phyloP scores from a whole-genome alignment of 2,888 invertebrate species.

The Nesidiocoris tenuis region DNA sequence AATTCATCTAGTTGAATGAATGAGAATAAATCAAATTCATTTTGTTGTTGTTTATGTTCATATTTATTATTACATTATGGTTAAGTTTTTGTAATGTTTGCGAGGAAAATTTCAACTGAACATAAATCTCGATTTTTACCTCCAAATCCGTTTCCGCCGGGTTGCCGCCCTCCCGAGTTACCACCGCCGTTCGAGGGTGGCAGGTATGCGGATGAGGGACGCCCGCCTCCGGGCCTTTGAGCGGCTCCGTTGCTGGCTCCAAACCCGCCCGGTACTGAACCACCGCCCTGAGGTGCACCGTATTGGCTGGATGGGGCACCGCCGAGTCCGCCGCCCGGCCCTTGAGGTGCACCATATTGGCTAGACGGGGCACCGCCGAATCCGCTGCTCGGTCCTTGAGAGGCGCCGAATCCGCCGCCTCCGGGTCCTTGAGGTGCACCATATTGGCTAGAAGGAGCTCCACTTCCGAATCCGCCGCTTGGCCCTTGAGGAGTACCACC shows the following conservation, averaged over 20 bases:
- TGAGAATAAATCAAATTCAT: too few relatives aligned
- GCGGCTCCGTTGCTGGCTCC: constrained; percentile 1
- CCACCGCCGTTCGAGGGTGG: not conserved
- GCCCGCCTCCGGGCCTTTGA: not conserved
- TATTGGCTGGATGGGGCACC: constrained; percentile 11
- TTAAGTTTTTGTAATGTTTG: too few relatives aligned
- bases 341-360: constrained; percentile 20
- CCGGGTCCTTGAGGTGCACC: constrained; percentile 28
- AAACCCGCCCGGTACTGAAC: constrained; percentile 2
- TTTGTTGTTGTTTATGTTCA: too few relatives aligned
- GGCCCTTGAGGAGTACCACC: constrained; percentile 23
- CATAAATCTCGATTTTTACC: too few relatives aligned
- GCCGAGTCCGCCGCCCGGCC: constrained; percentile 4
- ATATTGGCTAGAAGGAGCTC: constrained; percentile 15
- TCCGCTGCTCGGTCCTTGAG: constrained; percentile 6
- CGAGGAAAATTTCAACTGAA: too few relatives aligned
- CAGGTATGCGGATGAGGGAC: not conserved
- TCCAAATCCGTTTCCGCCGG: not conserved
- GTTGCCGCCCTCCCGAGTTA: not conserved
- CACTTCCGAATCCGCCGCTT: constrained; percentile 3
- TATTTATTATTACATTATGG: too few relatives aligned
- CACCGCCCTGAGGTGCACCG: constrained; percentile 18
- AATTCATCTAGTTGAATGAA: too few relatives aligned
- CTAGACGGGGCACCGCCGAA: constrained; percentile 21
- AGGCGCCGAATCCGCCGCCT: constrained; percentile 22